These are phyloP conservation scores for Serranus cabrilla DNA, from an alignment of 2,797 vertebrate genomes.

Conservation along the genomic window DNA sequence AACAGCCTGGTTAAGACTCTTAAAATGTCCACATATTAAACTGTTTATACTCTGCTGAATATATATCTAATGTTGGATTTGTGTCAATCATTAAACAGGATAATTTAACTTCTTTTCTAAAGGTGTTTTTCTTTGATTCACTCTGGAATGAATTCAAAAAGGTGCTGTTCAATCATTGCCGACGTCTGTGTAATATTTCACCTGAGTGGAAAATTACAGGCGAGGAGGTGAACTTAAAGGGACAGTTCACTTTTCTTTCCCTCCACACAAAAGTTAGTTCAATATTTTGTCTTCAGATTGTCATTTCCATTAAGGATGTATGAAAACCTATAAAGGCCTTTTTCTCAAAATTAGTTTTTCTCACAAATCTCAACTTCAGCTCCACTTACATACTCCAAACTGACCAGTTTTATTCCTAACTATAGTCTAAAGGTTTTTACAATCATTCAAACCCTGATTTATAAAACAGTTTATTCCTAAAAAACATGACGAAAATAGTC, in stretches of 20 bases:
- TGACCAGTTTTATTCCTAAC: too few relatives aligned
- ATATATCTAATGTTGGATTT: conserved; percentile 30
- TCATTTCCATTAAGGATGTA: too few relatives aligned
- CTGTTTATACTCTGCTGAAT: conserved; percentile 36
- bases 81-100: conserved; percentile 65
- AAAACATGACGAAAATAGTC: too few relatives aligned
- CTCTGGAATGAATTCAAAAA: conserved; percentile 43
- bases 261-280: background rate
- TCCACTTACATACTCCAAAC: too few relatives aligned
- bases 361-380: too few relatives aligned
- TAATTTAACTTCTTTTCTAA: background rate
- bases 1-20: conserved; percentile 29
- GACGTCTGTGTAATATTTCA: conserved; percentile 24
- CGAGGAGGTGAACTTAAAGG: background rate
- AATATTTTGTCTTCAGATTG: too few relatives aligned
- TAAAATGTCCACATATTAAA: conserved; percentile 27
- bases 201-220: conserved; percentile 23
- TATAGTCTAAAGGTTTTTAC: too few relatives aligned
- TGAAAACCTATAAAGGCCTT: too few relatives aligned
- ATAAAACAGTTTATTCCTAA: too few relatives aligned
- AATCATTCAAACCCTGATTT: too few relatives aligned
- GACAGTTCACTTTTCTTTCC: background rate
- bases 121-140: conserved; percentile 44
- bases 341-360: too few relatives aligned
- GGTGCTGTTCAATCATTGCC: conserved; percentile 44